Conservation (phyloP, 2,888 invertebrate species). For the Allolobophora icterica region DNA sequence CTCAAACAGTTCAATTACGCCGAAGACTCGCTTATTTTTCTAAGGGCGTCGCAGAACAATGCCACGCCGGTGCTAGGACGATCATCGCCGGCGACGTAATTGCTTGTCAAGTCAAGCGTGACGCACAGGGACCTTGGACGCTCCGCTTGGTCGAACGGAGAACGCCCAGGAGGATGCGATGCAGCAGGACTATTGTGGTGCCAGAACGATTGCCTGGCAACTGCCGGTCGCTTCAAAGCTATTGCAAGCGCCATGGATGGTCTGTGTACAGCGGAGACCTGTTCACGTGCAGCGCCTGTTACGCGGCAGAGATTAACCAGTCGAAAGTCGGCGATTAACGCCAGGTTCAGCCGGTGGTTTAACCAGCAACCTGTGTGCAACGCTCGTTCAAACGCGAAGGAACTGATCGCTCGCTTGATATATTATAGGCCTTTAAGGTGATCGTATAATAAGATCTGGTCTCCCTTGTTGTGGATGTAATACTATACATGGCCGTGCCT, state of each 20-base stretch:
- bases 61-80: background rate
- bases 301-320: slow-evolving; percentile 9
- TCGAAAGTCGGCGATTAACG: slow-evolving; percentile 8
- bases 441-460: too few species aligned
- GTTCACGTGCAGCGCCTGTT: background rate
- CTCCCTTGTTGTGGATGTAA: too few species aligned
- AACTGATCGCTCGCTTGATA: too few species aligned
- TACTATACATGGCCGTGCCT: background rate
- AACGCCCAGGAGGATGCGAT: background rate
- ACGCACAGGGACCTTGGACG: background rate
- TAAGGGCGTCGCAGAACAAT: slow-evolving; percentile 17
- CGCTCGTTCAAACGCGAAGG: too few species aligned
- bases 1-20: slow-evolving; percentile 6
- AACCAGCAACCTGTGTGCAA: background rate
- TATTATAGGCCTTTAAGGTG: too few species aligned
- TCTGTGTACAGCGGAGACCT: background rate
- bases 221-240: background rate
- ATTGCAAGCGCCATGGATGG: background rate
- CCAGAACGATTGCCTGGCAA: background rate
- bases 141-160: background rate
- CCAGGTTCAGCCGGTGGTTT: background rate
- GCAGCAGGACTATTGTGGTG: background rate
- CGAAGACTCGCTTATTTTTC: background rate
- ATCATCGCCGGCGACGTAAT: background rate
- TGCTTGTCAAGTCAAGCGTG: background rate